Base-by-base conservation (phyloP, 2,113 vertebrate species). In the Pseudopodoces humilis region DNA sequence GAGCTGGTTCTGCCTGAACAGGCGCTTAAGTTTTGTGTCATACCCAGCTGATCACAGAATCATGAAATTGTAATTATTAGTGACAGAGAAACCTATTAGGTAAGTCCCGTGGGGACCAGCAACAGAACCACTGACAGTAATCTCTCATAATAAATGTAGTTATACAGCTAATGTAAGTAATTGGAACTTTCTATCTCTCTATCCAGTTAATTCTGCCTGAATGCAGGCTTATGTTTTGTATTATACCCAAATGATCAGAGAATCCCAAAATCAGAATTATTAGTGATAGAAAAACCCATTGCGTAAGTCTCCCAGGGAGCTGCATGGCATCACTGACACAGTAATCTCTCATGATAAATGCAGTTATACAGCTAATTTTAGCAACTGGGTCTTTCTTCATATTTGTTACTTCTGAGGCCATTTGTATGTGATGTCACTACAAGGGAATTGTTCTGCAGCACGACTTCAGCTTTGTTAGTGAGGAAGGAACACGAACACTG, bases 121-220 rank as follows among this genome's bases (percentile, higher is more conserved):
- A 71, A 52, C 56, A 90, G 30, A 44, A 60, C 65, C 85, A 65
- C 52, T 75, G 79, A 79, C 82, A 77, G 71, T 95, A 91, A 95
- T 94, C 93, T 88, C 86, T 86, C 10, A 19, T 59, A 80, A 80
- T 70, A 92, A 92, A 88, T 22, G 63, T 41, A 85, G 58, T 94
- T 62, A 55, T 65, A 90, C 30, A 47, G 59, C 70, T 92, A 81
- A 86, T 89, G 86, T 90, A 92, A 92, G 88, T 94, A 96, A 94
- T 90, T 94, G 76, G 86, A 74, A 92, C 49, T 90, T 94, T 96
- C 90, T 91, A 18, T 77, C 65, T 83, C 81, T 93, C 22, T 94
- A 94, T 93, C 90, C 70, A 91, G 63, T 95, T 97, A 95, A 67
- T 92, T 96, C 95, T 96, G 94, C 75, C 75, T 91, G 95, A 95